Conservation (phyloP, 2,113 vertebrate species). For the Oncorhynchus gorbuscha region DNA sequence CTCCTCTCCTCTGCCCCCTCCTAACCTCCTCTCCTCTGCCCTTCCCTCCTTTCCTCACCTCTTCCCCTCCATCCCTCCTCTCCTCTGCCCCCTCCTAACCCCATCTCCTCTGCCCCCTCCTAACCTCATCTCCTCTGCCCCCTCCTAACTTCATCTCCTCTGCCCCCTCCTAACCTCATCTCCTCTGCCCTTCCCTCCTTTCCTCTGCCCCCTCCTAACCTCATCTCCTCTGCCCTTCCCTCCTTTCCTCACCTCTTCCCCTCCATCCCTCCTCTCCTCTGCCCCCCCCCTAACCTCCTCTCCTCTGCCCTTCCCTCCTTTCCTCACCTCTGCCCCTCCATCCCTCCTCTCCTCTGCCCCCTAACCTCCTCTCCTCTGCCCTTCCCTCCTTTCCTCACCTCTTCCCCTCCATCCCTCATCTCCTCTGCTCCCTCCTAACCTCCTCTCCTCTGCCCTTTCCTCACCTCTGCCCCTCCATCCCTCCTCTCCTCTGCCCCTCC, state of each 20-base stretch:
- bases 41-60: no score
- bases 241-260: constrained; percentile 10
- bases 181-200: background rate
- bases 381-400: no score
- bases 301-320: background rate
- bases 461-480: constrained; percentile 22
- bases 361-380: background rate
- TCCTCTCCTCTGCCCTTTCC: constrained; percentile 23
- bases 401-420: no score
- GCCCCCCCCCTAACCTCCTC: background rate
- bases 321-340: background rate
- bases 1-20: no score
- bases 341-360: background rate
- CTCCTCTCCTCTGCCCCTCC: background rate
- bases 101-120: no score
- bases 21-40: no score
- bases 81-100: no score
- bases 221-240: background rate
- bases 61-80: no score
- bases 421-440: background rate
- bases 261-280: constrained; percentile 39
- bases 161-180: no score
- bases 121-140: no score
- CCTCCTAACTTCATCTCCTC: background rate
- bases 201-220: constrained; percentile 14